Evolutionary conservation across 2,113 vertebrate genomes (phyloP).

Genomic region (Rynchops niger): DNA sequence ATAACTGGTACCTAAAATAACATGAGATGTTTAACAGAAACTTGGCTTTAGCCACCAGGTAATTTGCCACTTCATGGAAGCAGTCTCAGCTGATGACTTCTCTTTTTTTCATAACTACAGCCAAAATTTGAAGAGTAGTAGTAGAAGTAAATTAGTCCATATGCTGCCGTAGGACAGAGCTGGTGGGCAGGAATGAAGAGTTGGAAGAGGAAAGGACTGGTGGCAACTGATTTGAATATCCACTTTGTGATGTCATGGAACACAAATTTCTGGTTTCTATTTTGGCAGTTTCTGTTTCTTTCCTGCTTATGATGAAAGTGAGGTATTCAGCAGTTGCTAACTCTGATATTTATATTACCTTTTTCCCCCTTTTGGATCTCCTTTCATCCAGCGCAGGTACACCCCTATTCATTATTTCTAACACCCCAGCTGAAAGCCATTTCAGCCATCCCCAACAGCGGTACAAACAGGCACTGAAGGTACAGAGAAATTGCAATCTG

Average conservation of each 20-base stretch:
- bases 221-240: neutral
- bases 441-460: neutral
- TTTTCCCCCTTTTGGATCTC: neutral
- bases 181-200: neutral
- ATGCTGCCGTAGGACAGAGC: neutral
- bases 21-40: constrained; percentile 60
- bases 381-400: neutral
- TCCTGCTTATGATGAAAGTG: neutral
- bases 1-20: constrained; percentile 57
- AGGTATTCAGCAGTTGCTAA: neutral
- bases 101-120: neutral
- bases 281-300: neutral
- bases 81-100: constrained; percentile 10
- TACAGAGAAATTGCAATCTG: neutral
- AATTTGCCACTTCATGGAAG: constrained; percentile 33
- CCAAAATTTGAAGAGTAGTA: neutral
- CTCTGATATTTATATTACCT: neutral
- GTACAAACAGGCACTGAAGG: neutral
- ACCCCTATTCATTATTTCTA: neutral
- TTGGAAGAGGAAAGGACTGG: neutral
- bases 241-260: neutral
- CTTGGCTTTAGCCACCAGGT: constrained; percentile 33
- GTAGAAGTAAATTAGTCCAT: neutral
- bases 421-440: neutral
- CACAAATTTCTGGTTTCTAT: neutral